A percentile compares a stretch with the other conserved stretches of the same genome.
phyloP scores from a whole-genome alignment of 2,113 vertebrate genomes.

The Misgurnus anguillicaudatus region DNA sequence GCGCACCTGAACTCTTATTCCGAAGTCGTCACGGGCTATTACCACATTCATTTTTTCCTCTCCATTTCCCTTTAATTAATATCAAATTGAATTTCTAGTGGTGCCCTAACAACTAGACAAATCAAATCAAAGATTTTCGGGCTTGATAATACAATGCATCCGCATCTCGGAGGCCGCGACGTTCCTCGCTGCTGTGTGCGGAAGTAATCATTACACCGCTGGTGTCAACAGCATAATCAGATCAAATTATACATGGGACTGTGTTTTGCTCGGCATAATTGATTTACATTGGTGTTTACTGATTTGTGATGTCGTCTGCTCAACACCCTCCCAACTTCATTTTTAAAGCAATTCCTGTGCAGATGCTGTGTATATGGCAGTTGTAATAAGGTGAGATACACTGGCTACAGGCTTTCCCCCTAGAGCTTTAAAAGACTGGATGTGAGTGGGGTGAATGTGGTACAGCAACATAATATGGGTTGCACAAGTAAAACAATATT shows the following conservation, averaged over 20 bases:
- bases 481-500: neutral
- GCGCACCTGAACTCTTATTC: conserved; percentile 34
- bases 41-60: conserved; percentile 33
- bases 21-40: conserved; percentile 26
- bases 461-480: conserved; percentile 11
- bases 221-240: conserved; percentile 41
- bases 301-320: conserved; percentile 14
- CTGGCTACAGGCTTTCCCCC: neutral
- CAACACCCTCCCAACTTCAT: conserved; percentile 11
- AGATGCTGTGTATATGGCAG: neutral
- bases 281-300: conserved; percentile 39
- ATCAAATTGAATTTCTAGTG: conserved; percentile 37
- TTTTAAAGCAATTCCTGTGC: conserved; percentile 23
- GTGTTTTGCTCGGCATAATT: conserved; percentile 26
- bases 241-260: conserved; percentile 43
- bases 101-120: conserved; percentile 35
- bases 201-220: conserved; percentile 34
- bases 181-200: conserved; percentile 18
- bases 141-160: conserved; percentile 34
- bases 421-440: conserved; percentile 13
- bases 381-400: conserved; percentile 15
- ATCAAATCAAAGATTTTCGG: conserved; percentile 36
- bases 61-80: conserved; percentile 41
- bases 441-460: neutral
- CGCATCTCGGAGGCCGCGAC: neutral